These are phyloP conservation scores for Galleria mellonella DNA, from an alignment of 1,140 invertebrate genomes.

Conservation along the genomic window DNA sequence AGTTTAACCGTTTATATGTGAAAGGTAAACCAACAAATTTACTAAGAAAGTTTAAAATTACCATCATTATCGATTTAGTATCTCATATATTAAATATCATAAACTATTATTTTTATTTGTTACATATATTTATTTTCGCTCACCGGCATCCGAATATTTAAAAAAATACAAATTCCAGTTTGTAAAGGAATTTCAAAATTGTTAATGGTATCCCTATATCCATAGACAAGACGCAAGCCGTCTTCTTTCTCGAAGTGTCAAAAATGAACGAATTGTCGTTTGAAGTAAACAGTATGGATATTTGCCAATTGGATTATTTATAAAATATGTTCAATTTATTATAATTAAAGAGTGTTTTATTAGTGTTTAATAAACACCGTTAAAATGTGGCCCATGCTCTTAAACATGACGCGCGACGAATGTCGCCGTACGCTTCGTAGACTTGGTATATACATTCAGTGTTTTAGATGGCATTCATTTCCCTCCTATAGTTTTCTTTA, in stretches of 20 bases:
- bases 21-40: too few species aligned
- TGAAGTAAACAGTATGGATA: conserved; percentile 75
- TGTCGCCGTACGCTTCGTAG: conserved; percentile 89
- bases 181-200: not conserved
- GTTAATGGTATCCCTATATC: conserved; percentile 12
- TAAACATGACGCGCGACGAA: conserved; percentile 81
- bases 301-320: conserved; percentile 67
- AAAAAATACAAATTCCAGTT: too few species aligned
- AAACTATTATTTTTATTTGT: too few species aligned
- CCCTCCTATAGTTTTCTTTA: conserved; percentile 66
- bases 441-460: conserved; percentile 82
- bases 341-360: conserved; percentile 50
- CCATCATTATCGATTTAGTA: too few species aligned
- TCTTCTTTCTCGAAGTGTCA: conserved; percentile 66
- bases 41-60: too few species aligned
- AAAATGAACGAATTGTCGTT: conserved; percentile 72
- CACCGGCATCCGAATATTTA: too few species aligned
- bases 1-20: too few species aligned
- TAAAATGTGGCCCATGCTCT: conserved; percentile 69
- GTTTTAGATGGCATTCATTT: conserved; percentile 69
- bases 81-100: too few species aligned
- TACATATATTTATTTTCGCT: too few species aligned
- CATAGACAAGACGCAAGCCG: conserved; percentile 57
- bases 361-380: conserved; percentile 38
- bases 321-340: conserved; percentile 69